These are phyloP conservation scores for Zygaena filipendulae DNA, from an alignment of 2,888 invertebrate species.

Conservation along the genomic window DNA sequence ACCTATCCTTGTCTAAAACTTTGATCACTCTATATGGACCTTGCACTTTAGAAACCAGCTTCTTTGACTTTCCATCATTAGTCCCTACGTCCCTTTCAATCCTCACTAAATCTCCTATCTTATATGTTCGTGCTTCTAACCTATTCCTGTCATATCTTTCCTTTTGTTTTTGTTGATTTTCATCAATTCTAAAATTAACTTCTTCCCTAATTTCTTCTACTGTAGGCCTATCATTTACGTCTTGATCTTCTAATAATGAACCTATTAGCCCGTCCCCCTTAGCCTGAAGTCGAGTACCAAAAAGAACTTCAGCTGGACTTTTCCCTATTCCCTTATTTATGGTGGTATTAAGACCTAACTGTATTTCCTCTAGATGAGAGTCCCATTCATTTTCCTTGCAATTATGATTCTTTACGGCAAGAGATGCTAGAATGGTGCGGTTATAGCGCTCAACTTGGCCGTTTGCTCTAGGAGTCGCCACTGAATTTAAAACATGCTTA, in stretches of 20 bases:
- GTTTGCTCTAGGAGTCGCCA: slow-evolving; percentile 19
- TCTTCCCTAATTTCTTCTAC: slow-evolving; percentile 1
- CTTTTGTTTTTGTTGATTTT: slow-evolving; percentile 7
- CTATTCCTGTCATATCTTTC: slow-evolving; percentile 4
- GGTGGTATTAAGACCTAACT: slow-evolving; percentile 7
- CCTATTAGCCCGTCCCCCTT: neutral
- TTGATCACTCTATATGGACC: slow-evolving; percentile 8
- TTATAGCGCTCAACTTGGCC: slow-evolving; percentile 18
- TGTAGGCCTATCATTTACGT: neutral
- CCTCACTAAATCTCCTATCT: slow-evolving; percentile 6
- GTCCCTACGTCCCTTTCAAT: slow-evolving; percentile 1
- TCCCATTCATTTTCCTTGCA: slow-evolving; percentile 9
- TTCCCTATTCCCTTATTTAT: slow-evolving; percentile 3
- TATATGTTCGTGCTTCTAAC: slow-evolving; percentile 1
- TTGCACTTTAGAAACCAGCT: slow-evolving; percentile 7
- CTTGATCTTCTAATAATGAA: slow-evolving; percentile 1
- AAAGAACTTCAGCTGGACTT: slow-evolving; percentile 8
- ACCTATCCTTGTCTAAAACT: slow-evolving; percentile 6
- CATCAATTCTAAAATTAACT: slow-evolving; percentile 1
- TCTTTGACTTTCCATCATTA: slow-evolving; percentile 8
- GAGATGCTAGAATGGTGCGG: slow-evolving; percentile 13
- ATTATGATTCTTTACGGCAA: slow-evolving; percentile 9
- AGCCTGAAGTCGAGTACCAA: slow-evolving; percentile 6
- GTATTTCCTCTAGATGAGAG: slow-evolving; percentile 9
- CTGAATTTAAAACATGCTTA: slow-evolving; percentile 14